Percentiles rank a stretch among this genome's conserved stretches.
phyloP scores from a whole-genome alignment of 2,797 vertebrate genomes.

The Tenualosa ilisha region DNA sequence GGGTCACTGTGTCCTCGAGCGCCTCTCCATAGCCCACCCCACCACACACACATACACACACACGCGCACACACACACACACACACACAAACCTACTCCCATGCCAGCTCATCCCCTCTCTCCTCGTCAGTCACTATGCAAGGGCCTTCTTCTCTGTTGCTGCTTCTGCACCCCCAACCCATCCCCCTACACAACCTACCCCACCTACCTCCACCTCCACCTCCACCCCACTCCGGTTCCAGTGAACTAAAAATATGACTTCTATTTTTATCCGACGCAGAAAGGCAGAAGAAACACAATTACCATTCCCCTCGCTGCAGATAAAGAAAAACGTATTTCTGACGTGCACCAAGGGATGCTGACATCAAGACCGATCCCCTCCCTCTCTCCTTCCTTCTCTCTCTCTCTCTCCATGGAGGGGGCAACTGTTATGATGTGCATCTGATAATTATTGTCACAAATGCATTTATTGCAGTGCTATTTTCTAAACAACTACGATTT shows the following conservation, averaged over 20 bases:
- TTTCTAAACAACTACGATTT: not conserved
- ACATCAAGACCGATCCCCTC: not conserved
- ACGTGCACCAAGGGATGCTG: not conserved
- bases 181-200: not conserved
- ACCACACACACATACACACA: not conserved
- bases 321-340: not conserved
- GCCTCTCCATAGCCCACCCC: slow-evolving; percentile 30
- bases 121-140: not conserved
- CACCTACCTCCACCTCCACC: not conserved
- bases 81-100: not conserved
- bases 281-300: slow-evolving; percentile 3
- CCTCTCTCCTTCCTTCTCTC: too few relatives aligned
- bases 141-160: not conserved
- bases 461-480: not conserved
- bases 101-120: not conserved
- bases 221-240: not conserved
- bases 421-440: not conserved
- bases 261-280: not conserved
- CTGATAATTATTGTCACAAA: not conserved
- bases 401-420: not conserved
- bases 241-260: not conserved
- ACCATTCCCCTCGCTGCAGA: not conserved
- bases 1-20: slow-evolving; percentile 42
- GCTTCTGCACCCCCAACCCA: not conserved
- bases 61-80: not conserved